Evolutionary conservation across 2,113 vertebrate species (phyloP).

Genomic region (Urocitellus parryii): DNA sequence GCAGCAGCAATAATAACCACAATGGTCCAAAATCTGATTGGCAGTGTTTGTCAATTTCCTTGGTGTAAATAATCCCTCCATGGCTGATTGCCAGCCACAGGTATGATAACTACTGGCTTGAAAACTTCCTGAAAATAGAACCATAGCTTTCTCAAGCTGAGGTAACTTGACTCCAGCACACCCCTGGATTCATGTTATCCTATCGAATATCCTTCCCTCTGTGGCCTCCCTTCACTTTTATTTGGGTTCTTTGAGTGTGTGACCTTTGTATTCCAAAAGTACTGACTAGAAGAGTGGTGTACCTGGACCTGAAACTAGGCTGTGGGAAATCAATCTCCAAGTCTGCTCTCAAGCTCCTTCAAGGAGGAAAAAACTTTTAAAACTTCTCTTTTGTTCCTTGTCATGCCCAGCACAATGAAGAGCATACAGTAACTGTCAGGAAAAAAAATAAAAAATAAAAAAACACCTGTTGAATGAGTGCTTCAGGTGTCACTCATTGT

Average conservation of each 20-base stretch:
- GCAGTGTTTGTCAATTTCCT: neutral
- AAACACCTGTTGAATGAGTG: neutral
- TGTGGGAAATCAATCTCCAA: neutral
- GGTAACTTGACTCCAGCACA: neutral
- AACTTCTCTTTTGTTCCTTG: neutral
- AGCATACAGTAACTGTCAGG: neutral
- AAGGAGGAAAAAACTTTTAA: neutral
- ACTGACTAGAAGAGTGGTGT: neutral
- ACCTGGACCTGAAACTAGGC: neutral
- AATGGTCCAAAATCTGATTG: neutral
- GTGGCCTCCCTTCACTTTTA: neutral
- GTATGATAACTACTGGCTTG: neutral
- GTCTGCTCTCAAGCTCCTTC: neutral
- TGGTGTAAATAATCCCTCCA: neutral
- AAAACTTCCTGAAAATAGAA: neutral
- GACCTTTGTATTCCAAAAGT: neutral
- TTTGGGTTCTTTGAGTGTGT: neutral
- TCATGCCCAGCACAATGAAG: neutral
- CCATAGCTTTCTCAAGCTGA: neutral
- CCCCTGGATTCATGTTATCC: neutral
- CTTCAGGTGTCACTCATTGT: neutral
- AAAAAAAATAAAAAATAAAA: neutral
- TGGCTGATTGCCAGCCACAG: neutral
- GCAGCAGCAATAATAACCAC: neutral
- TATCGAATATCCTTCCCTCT: neutral